Percentiles rank a stretch among this genome's conserved stretches.
Conservation (phyloP, 1,140 invertebrate species). For the Zaprionus gabonicus region DNA sequence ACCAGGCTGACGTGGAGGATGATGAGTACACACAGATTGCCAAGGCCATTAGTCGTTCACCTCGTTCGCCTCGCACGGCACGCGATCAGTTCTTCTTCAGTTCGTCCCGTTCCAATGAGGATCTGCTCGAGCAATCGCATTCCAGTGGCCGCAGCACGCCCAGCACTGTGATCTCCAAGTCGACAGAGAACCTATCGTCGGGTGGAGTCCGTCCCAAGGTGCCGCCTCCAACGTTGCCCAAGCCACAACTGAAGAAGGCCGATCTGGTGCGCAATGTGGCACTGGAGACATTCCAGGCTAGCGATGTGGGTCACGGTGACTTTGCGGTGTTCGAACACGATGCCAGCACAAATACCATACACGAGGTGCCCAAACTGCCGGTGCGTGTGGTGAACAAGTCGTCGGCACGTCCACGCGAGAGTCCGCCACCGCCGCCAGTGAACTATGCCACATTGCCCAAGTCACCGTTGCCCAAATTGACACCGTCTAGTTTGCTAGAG, state of each 20-base stretch:
- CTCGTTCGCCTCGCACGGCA: constrained; percentile 61
- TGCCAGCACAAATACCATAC: constrained; percentile 77
- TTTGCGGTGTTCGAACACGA: constrained; percentile 83
- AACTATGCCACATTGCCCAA: constrained; percentile 76
- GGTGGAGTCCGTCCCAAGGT: constrained; percentile 62
- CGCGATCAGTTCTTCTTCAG: constrained; percentile 79
- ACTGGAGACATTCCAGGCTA: constrained; percentile 75
- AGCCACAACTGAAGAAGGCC: constrained; percentile 80
- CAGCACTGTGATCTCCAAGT: constrained; percentile 68
- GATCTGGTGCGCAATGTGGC: constrained; percentile 76
- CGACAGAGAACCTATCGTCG: constrained; percentile 69
- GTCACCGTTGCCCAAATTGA: constrained; percentile 55
- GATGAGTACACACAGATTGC: constrained; percentile 79
- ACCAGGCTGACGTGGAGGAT: constrained; percentile 36
- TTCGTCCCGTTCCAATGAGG: constrained; percentile 70
- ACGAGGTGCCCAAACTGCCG: constrained; percentile 66
- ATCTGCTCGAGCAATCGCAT: constrained; percentile 71
- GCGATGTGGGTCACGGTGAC: constrained; percentile 79
- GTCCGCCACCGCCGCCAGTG: constrained; percentile 81
- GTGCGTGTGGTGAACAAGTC: constrained; percentile 46
- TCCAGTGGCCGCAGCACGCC: constrained; percentile 75
- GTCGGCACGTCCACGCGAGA: constrained; percentile 57
- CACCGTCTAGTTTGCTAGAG: constrained; percentile 28
- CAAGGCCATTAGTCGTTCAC: constrained; percentile 71
- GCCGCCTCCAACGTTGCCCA: constrained; percentile 75